Base-by-base conservation (phyloP, 2,113 vertebrate genomes). In the Ochotona princeps region DNA sequence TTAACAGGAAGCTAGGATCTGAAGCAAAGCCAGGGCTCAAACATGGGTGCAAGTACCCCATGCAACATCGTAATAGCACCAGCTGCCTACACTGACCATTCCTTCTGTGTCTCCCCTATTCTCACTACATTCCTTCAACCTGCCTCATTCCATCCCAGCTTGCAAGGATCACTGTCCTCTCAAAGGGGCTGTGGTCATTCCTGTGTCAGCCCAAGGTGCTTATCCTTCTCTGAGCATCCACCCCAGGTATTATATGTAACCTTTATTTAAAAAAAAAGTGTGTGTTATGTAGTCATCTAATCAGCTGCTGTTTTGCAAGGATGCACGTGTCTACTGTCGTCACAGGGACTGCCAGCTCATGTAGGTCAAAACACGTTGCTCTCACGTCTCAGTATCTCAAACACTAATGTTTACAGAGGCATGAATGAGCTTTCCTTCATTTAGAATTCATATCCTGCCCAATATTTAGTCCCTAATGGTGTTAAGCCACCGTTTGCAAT, bases 221-320 rank as follows among this genome's bases (percentile, higher is more conserved):
- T 63, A 47, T 8, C n/a, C 57, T 86, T 28, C 89, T 95, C 74
- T 79, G 57, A 85, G 0, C 23, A 86, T 66, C 65, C 49, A 38
- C 13, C 54, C 23, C 89, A 73, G 35, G 79, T 93, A 10, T 88
- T 69, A 75, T 70, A n/a, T 84, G 28, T 92, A 70, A 69, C 26
- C 14, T 63, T 75, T 57, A 28, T 78, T 82, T 51, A 57, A 51
- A 17, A 18, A 51, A 44, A 69, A 90, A 89, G 14, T 23, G 54
- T 11, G 26, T 54, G 30, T 81, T 91, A 49, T 85, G 83, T 85
- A 17, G 9, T 93, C 72, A 57, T 67, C 76, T 14, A 57, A 28
- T 30, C n/a, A 49, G 30, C 4, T 49, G 0, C 9, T 75, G 69
- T 82, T 80, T 54, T 87, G 30, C 12, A 80, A 75, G 72, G 54